Evolutionary conservation across 1,140 invertebrate genomes (phyloP).

Genomic region (Dendroctonus ponderosae): DNA sequence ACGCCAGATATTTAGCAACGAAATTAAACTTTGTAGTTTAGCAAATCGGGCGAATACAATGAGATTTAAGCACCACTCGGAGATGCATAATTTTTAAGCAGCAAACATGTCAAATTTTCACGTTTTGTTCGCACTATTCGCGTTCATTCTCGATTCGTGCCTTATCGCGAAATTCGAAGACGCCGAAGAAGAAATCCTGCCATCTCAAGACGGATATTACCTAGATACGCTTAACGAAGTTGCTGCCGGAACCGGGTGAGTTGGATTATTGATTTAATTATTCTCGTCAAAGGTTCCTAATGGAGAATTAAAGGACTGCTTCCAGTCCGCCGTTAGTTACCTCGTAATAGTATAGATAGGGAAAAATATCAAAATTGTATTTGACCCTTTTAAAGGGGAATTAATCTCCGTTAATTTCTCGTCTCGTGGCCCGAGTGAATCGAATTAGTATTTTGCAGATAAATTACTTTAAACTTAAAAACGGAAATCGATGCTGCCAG

Average conservation of each 20-base stretch:
- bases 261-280: constrained; percentile 22
- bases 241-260: constrained; percentile 23
- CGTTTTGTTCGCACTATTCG: no score
- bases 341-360: background rate
- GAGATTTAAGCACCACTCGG: no score
- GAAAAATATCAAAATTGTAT: constrained; percentile 7
- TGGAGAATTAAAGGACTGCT: constrained; percentile 3
- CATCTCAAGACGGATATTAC: constrained; percentile 27
- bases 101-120: no score
- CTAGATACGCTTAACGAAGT: constrained; percentile 32
- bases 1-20: no score
- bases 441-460: no score
- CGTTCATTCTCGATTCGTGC: no score
- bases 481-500: no score
- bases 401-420: background rate
- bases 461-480: no score
- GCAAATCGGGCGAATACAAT: no score
- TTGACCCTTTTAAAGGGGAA: constrained; percentile 1
- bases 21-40: no score
- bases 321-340: background rate
- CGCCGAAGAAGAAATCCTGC: constrained; percentile 10
- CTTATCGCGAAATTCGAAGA: background rate
- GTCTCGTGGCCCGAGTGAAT: no score
- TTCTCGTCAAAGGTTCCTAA: constrained; percentile 11
- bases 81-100: no score